Percentiles rank a stretch among this genome's conserved stretches.
Conservation (phyloP, 2,888 invertebrate genomes). For the Campoletis raptor region DNA sequence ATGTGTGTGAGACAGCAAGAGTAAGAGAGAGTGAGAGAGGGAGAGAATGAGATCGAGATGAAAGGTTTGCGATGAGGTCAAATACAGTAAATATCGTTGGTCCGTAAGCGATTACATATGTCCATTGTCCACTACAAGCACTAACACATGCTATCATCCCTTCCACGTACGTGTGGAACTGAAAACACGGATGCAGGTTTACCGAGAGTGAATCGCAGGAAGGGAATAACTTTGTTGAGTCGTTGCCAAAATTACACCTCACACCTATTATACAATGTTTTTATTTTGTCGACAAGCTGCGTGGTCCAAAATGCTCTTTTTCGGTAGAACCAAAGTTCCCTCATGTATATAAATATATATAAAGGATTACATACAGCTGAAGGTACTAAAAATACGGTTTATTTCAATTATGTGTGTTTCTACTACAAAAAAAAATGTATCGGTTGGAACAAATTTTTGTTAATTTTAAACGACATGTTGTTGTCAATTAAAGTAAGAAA, state of each 20-base stretch:
- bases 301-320: not conserved
- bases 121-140: conserved; percentile 32
- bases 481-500: no score
- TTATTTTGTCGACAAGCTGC: not conserved
- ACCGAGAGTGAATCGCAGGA: not conserved
- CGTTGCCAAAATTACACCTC: conserved; percentile 6
- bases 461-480: no score
- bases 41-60: conserved; percentile 6
- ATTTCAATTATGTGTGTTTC: no score
- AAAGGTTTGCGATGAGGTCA: conserved; percentile 26
- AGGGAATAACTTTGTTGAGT: not conserved
- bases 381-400: no score
- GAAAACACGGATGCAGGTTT: conserved; percentile 31
- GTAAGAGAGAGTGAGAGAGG: not conserved
- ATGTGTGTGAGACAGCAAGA: conserved; percentile 10
- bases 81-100: conserved; percentile 54
- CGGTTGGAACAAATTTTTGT: no score
- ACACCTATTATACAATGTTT: not conserved
- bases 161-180: not conserved
- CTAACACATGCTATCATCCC: not conserved
- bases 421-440: no score
- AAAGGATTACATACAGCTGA: no score
- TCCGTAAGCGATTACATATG: conserved; percentile 46
- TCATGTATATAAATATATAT: no score
- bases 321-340: not conserved